Percentiles rank a stretch among this genome's conserved stretches.
phyloP scores from a whole-genome alignment of 2,888 invertebrate species.

The Geotrupes spiniger region DNA sequence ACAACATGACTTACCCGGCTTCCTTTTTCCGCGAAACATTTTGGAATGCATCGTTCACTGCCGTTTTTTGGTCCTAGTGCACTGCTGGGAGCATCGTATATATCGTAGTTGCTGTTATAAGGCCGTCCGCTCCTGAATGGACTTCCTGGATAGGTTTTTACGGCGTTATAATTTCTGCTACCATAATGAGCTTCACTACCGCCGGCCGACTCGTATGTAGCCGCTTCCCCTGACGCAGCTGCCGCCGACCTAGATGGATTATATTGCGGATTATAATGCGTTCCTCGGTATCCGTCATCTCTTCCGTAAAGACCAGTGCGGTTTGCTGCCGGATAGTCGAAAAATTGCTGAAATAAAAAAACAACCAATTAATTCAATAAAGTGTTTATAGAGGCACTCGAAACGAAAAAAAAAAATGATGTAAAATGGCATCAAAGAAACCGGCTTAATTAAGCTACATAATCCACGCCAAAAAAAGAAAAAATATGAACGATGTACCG shows the following conservation, averaged over 20 bases:
- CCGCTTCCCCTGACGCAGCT: conserved; percentile 1
- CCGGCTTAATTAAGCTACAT: too few relatives aligned
- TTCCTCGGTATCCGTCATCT: conserved; percentile 19
- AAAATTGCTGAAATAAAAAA: conserved; percentile 39
- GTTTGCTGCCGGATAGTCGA: conserved; percentile 11
- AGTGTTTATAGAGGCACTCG: not conserved
- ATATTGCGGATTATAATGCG: conserved; percentile 9
- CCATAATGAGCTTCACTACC: conserved; percentile 36
- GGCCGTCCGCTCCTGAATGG: conserved; percentile 40
- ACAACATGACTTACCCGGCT: conserved; percentile 66
- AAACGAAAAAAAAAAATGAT: too few relatives aligned
- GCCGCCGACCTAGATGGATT: not conserved
- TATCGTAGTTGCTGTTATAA: conserved; percentile 52
- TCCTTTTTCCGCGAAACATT: conserved; percentile 89
- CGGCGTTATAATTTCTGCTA: conserved; percentile 38
- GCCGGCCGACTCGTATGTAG: conserved; percentile 4
- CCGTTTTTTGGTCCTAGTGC: conserved; percentile 50
- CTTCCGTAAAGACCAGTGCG: conserved; percentile 26
- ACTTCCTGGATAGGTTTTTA: conserved; percentile 38
- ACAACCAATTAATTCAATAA: conserved; percentile 13
- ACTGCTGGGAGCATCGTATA: conserved; percentile 50
- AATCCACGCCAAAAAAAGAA: too few relatives aligned
- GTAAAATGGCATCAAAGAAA: too few relatives aligned
- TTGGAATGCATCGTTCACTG: conserved; percentile 72
- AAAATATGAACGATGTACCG: too few relatives aligned